Percentiles rank a stretch among this genome's conserved stretches.
phyloP scores from a whole-genome alignment of 2,113 vertebrate species.

The Oncorhynchus mykiss region DNA sequence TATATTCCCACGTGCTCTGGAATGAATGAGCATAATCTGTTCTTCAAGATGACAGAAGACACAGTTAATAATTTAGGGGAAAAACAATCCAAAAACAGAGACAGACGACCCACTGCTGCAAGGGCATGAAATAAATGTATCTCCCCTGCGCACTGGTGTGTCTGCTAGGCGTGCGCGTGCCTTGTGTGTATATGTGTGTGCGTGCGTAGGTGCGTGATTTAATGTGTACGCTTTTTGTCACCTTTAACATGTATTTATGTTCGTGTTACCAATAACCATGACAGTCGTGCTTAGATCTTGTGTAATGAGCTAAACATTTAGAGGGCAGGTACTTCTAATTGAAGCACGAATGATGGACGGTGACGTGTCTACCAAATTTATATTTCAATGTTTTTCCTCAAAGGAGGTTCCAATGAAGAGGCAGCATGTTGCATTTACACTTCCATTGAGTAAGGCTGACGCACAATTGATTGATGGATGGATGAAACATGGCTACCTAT shows the following conservation, averaged over 20 bases:
- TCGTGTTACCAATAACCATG: background rate
- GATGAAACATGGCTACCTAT: slow-evolving; percentile 24
- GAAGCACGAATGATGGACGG: background rate
- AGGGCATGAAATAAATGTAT: background rate
- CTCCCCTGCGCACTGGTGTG: background rate
- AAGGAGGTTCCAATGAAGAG: background rate
- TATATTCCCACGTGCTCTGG: slow-evolving; percentile 54
- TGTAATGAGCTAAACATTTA: background rate
- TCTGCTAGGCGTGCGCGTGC: background rate
- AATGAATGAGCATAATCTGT: slow-evolving; percentile 32
- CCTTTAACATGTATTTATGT: background rate
- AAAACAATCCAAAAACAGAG: background rate
- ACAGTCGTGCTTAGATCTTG: background rate
- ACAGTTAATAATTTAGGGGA: background rate
- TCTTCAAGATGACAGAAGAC: background rate
- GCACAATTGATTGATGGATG: slow-evolving; percentile 21
- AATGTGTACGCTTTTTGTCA: background rate
- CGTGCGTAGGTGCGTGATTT: background rate
- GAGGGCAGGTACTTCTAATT: background rate
- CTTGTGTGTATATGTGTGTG: background rate
- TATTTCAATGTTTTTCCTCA: background rate
- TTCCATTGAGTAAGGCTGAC: slow-evolving; percentile 9
- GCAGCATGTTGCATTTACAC: background rate
- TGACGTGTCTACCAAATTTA: background rate
- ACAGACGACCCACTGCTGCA: background rate